Base-by-base conservation (phyloP, 2,888 invertebrate genomes). In the Melinaea menophilus region DNA sequence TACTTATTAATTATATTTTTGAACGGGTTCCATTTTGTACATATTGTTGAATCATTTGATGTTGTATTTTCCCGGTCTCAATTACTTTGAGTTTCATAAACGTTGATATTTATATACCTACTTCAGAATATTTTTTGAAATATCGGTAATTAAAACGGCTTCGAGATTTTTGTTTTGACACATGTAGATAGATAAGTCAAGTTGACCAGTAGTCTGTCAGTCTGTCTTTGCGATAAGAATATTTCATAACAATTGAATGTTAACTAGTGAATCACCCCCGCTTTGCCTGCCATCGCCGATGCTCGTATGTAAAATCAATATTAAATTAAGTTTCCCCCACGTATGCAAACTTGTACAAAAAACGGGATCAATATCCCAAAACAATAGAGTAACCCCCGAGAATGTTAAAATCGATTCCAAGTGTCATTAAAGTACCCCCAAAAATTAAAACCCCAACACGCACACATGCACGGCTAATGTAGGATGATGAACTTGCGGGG, bases 351-450 rank as follows among this genome's bases (percentile, higher is more conserved):
- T 76, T 76, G 72, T 73, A 82, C 74, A 79, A 82, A 81, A 84
- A 79, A 70, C 70, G 69, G 67, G 78, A 87, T 90, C 89, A 83
- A 90, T 89, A 82, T 61, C 69, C 61, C 85, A 80, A 90, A 88
- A 90, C 89, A 90, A 90, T 88, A 85, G 89, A 81, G 80, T 83
- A 82, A 84, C 89, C 90, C 90, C 88, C 85, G 77, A 77, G 80
- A 85, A 85, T 79, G 80, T 82, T 82, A 88, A 88, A 90, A 90
- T 90, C 90, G 90, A 90, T 90, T 82, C 80, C 79, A 86, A 90
- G 90, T 90, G 90, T 90, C 90, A 90, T 90, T 90, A 90, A 88
- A 86, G 87, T 87, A 87, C 87, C 90, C 90, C 89, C 87, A 84
- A 90, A 90, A 90, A 86, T 88, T 86, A 88, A 88, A 85, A 84